Percentiles rank a stretch among this genome's conserved stretches.
Conservation (phyloP, 23 tunicate genomes). For the Halocynthia roretzi region DNA sequence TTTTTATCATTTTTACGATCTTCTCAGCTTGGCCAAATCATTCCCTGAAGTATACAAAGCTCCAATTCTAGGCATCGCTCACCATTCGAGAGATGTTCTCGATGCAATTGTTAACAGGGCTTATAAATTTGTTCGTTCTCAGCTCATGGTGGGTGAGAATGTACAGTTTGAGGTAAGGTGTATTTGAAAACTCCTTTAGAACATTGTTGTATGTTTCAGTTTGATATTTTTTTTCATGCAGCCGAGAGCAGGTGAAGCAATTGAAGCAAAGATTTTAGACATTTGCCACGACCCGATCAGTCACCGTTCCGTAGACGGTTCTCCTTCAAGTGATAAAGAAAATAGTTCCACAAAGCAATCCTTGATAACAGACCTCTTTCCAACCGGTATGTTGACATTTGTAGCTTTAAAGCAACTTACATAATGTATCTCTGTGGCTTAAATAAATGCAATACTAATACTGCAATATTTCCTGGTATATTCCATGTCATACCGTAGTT, state of each 20-base stretch:
- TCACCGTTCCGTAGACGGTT: constrained; percentile 7
- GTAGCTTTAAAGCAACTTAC: no score
- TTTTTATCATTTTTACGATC: no score
- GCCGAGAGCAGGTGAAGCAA: constrained; percentile 43
- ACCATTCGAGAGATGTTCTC: constrained; percentile 48
- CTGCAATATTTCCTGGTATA: no score
- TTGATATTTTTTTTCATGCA: constrained; percentile 2
- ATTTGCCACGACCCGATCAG: neutral
- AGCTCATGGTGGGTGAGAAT: constrained; percentile 36
- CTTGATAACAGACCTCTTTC: constrained; percentile 60
- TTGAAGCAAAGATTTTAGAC: constrained; percentile 45
- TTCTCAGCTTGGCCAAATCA: constrained; percentile 21
- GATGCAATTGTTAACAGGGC: constrained; percentile 43
- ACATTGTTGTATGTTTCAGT: neutral
- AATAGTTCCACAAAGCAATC: constrained; percentile 47
- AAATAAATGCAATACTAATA: no score
- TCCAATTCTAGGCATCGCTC: constrained; percentile 42
- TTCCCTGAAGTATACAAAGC: constrained; percentile 43
- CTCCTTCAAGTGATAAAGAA: constrained; percentile 90
- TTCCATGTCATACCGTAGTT: no score
- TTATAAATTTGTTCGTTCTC: constrained; percentile 26
- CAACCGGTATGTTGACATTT: constrained; percentile 22
- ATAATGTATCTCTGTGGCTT: no score
- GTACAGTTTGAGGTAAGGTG: constrained; percentile 47
- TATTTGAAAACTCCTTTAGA: neutral